Evolutionary conservation across 2,113 vertebrate species (phyloP), one percentile per base, ranked within the genome.

Genomic region (Brachyhypopomus gauderio): DNA sequence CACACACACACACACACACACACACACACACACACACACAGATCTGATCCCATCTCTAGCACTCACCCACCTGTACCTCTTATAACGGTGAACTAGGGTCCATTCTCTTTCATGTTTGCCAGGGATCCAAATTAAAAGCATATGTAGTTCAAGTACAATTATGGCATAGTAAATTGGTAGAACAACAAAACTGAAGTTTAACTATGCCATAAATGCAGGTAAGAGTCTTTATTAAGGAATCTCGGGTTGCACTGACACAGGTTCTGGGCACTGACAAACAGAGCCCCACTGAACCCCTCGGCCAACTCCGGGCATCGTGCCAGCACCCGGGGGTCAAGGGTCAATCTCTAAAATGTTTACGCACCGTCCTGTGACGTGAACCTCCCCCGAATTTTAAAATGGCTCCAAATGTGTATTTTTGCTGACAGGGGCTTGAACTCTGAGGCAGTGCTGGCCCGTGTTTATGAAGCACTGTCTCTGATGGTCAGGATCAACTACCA

Each of bases 141-240:
- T 88, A 87, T 92, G 90, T 81, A 87, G 86, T 78, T 86, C 36
- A 84, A 55, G 85, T 73, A 83, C 86, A 90, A 90, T 89, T 88
- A 89, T 67, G 77, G 85, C 75, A 85, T 78, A 86, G 84, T 89
- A 89, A 92, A 92, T 88, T 74, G 85, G 87, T 89, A 87, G 85
- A 87, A 87, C 89, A 92, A 92, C 89, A 89, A 86, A 80, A 86
- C 77, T 81, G 86, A 60, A 72, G 88, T 90, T 91, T 91, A 89
- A 91, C 88, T 52, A 89, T 84, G 89, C 89, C 85, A 87, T 91
- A 92, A 91, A 91, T 71, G 88, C 90, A 91, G 90, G 90, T 92
- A 89, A 79, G 83, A 86, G 80, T 72, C 84, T 87, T 89, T 90
- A 86, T 85, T 87, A 79, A 84, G 82, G 67, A 38, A 48, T 88